Conservation (phyloP, 2,797 vertebrate species). For the Avahi laniger region DNA sequence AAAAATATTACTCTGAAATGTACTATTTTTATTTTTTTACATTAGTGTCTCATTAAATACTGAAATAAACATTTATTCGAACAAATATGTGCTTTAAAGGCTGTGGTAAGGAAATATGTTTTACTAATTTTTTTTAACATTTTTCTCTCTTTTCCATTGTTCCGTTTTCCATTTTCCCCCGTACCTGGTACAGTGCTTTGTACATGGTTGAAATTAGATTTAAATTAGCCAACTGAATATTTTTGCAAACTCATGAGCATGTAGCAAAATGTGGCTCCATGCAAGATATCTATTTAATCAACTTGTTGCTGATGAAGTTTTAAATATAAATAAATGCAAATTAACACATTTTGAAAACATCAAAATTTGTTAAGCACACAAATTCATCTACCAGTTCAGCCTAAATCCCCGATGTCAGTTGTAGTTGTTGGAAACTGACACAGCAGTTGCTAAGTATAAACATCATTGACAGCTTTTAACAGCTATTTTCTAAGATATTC, state of each 20-base stretch:
- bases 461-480: constrained; percentile 27
- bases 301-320: not conserved
- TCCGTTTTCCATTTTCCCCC: not conserved
- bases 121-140: not conserved
- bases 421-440: not conserved
- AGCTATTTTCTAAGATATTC: constrained; percentile 35
- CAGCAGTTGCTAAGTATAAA: not conserved
- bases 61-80: not conserved
- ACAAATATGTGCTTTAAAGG: not conserved
- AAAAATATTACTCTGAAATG: not conserved
- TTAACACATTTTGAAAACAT: not conserved
- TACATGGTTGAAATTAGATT: not conserved
- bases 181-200: not conserved
- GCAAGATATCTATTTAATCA: constrained; percentile 22
- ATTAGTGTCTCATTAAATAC: not conserved
- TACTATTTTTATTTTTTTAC: not conserved
- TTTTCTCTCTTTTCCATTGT: not conserved
- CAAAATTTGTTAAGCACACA: not conserved
- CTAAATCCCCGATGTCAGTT: not conserved
- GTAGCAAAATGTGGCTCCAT: not conserved
- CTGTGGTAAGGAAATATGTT: not conserved
- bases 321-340: constrained; percentile 31
- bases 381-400: not conserved
- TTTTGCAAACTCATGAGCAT: not conserved
- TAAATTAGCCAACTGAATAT: not conserved